Evolutionary conservation across 1,140 invertebrate genomes (phyloP).

Genomic region (Meteorus sp.): DNA sequence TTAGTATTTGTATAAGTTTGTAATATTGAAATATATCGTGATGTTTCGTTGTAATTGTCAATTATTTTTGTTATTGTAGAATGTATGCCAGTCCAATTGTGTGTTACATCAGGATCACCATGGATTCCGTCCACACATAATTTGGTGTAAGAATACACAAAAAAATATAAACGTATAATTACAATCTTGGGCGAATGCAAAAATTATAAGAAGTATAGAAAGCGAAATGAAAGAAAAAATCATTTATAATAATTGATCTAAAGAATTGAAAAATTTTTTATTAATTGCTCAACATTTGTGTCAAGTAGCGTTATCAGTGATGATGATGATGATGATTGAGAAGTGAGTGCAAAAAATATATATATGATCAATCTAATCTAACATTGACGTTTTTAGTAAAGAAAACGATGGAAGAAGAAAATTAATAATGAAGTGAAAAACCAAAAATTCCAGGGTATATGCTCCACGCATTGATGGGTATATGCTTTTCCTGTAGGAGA

Average conservation of each 20-base stretch:
- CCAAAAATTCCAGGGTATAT: conserved; percentile 45
- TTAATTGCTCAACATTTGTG: no score
- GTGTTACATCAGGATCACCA: neutral
- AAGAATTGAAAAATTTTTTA: no score
- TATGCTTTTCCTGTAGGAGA: conserved; percentile 62
- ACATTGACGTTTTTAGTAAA: conserved; percentile 18
- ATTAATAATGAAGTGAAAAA: conserved; percentile 40
- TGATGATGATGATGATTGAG: neutral
- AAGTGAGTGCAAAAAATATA: neutral
- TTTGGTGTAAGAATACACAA: neutral
- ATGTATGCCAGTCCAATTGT: neutral
- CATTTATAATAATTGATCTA: no score
- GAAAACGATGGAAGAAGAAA: conserved; percentile 29
- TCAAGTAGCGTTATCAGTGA: no score
- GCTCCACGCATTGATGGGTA: conserved; percentile 59
- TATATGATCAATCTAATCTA: conserved; percentile 9
- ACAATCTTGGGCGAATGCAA: no score
- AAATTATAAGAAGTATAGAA: no score
- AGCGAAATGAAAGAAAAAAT: no score
- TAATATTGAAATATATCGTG: no score
- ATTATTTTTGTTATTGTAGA: conserved; percentile 1
- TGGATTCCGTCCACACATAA: conserved; percentile 6
- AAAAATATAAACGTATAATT: no score
- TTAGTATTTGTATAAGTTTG: no score
- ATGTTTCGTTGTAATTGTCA: no score